Evolutionary conservation across 2,888 invertebrate species (phyloP).

Genomic region (Matsumyia berberina): DNA sequence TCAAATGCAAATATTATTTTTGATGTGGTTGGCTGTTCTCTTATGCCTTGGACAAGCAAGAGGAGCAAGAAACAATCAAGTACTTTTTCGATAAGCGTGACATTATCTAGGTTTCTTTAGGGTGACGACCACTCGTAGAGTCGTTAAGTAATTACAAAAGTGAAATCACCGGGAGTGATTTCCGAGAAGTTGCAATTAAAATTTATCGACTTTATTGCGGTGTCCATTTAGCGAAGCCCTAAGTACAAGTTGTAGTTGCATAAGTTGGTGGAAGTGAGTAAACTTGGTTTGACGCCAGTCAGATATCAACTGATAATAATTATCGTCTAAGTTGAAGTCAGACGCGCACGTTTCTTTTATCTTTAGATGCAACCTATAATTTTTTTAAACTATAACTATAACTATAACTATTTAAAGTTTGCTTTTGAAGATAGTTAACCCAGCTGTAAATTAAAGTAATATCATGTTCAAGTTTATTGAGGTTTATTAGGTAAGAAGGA

Average conservation of each 20-base stretch:
- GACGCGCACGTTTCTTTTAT: slow-evolving; percentile 32
- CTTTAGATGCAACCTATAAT: not conserved
- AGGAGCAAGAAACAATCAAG: not conserved
- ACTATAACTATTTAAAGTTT: slow-evolving; percentile 11
- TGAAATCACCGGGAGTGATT: slow-evolving; percentile 1
- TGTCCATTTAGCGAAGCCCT: slow-evolving; percentile 15
- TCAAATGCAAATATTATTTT: slow-evolving; percentile 1
- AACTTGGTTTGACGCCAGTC: slow-evolving; percentile 30
- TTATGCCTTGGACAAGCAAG: not conserved
- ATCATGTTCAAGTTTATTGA: not conserved
- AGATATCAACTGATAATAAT: slow-evolving; percentile 50
- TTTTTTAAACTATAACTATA: not conserved
- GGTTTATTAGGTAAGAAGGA: not conserved
- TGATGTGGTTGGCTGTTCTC: too few relatives aligned
- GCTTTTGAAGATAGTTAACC: not conserved
- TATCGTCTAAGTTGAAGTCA: slow-evolving; percentile 37
- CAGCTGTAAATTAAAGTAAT: not conserved
- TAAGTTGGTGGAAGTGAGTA: slow-evolving; percentile 30
- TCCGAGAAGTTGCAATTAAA: not conserved
- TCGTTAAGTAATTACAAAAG: slow-evolving; percentile 12
- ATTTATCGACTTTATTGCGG: slow-evolving; percentile 2
- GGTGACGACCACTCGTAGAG: not conserved
- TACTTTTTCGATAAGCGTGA: slow-evolving; percentile 16
- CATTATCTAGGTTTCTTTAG: slow-evolving; percentile 6
- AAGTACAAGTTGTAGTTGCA: slow-evolving; percentile 22